Evolutionary conservation across 2,797 vertebrate genomes (phyloP).

Genomic region (Lagocephalus sceleratus): DNA sequence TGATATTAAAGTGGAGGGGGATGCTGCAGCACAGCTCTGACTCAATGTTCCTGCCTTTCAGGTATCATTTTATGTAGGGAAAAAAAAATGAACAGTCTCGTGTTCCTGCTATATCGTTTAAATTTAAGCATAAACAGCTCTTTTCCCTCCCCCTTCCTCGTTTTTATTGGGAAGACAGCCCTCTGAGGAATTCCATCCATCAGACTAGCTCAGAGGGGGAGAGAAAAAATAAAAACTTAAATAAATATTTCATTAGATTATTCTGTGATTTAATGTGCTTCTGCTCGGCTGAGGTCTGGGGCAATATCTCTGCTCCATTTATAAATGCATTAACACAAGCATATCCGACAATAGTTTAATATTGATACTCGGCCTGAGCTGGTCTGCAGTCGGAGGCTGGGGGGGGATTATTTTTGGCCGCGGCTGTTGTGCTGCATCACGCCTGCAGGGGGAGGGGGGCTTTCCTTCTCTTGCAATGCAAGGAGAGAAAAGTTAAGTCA

Average conservation of each 20-base stretch:
- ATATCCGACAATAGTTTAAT: slow-evolving; percentile 60
- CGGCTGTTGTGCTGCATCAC: slow-evolving; percentile 12
- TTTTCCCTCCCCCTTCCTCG: slow-evolving; percentile 22
- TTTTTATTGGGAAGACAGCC: slow-evolving; percentile 30
- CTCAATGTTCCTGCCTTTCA: slow-evolving; percentile 30
- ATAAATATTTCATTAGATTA: slow-evolving; percentile 76
- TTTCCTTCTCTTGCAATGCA: background rate
- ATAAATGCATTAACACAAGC: slow-evolving; percentile 75
- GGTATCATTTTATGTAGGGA: slow-evolving; percentile 10
- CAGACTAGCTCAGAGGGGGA: slow-evolving; percentile 35
- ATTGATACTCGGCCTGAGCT: slow-evolving; percentile 50
- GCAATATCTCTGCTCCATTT: slow-evolving; percentile 70
- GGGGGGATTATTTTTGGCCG: slow-evolving; percentile 21
- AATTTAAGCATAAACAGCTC: slow-evolving; percentile 17
- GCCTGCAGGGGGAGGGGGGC: slow-evolving; percentile 13
- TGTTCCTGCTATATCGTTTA: slow-evolving; percentile 19
- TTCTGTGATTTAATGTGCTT: slow-evolving; percentile 72
- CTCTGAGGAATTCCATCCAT: slow-evolving; percentile 50
- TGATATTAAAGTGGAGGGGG: slow-evolving; percentile 25
- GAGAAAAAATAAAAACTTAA: slow-evolving; percentile 55
- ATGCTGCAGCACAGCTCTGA: slow-evolving; percentile 12
- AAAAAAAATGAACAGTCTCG: background rate
- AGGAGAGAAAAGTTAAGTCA: too few species aligned
- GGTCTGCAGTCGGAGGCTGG: slow-evolving; percentile 35
- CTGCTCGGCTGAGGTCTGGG: slow-evolving; percentile 55